Percentiles rank a stretch among this genome's conserved stretches.
phyloP scores from a whole-genome alignment of 1,140 invertebrate genomes.

The Platorchestia sp. region DNA sequence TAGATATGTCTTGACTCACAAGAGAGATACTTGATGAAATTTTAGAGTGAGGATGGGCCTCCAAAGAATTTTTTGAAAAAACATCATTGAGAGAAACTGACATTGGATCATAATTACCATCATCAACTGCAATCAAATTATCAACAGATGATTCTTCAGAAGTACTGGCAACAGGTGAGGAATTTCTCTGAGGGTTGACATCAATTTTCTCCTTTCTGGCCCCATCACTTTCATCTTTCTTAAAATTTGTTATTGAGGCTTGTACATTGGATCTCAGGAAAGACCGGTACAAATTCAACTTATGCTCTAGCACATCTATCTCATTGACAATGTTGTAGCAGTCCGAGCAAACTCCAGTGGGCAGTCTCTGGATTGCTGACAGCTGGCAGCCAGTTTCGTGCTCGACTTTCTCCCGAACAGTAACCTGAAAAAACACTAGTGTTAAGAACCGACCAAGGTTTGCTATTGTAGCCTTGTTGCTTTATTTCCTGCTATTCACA shows the following conservation, averaged over 20 bases:
- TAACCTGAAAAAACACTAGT: conserved; percentile 55
- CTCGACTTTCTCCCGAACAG: conserved; percentile 64
- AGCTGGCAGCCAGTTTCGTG: conserved; percentile 59
- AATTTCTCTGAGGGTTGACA: background rate
- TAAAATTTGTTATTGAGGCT: background rate
- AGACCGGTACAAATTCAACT: conserved; percentile 59
- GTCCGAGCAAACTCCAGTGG: conserved; percentile 61
- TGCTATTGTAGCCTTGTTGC: background rate
- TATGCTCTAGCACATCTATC: conserved; percentile 62
- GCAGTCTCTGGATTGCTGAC: conserved; percentile 58
- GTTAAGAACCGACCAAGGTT: background rate
- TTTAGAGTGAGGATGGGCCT: background rate
- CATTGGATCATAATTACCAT: background rate
- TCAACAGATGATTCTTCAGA: conserved; percentile 4
- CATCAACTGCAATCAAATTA: conserved; percentile 39
- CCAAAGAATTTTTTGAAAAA: background rate
- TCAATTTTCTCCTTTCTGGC: background rate
- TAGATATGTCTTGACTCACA: background rate
- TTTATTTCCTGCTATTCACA: background rate
- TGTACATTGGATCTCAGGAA: conserved; percentile 21
- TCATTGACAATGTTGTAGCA: conserved; percentile 65
- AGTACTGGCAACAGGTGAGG: background rate
- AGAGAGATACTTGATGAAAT: background rate
- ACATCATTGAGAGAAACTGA: background rate
- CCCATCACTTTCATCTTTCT: background rate